These are phyloP conservation scores for Drosophila trapezifrons DNA, from an alignment of 1,140 invertebrate species.

Conservation along the genomic window DNA sequence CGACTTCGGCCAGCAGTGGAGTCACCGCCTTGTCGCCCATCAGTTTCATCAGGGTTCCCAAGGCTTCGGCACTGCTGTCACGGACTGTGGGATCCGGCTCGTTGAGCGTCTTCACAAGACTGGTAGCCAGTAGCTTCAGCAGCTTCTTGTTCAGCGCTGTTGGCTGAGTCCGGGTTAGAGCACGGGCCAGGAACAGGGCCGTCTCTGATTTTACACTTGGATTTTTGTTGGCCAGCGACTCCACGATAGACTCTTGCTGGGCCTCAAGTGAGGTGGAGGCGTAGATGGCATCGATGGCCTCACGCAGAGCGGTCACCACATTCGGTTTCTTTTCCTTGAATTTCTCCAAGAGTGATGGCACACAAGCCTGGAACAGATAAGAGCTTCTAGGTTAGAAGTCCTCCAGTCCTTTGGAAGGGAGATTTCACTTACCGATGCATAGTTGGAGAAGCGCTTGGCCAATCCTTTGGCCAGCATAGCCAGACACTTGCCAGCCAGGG, in stretches of 20 bases:
- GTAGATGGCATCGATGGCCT: constrained; percentile 97
- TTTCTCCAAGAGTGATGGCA: constrained; percentile 95
- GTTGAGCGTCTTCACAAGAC: constrained; percentile 93
- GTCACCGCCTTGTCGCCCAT: constrained; percentile 95
- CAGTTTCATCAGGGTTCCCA: constrained; percentile 97
- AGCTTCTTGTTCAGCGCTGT: constrained; percentile 95
- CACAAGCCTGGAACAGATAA: constrained; percentile 85
- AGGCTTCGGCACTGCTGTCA: constrained; percentile 93
- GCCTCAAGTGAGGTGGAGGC: constrained; percentile 92
- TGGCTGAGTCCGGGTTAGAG: constrained; percentile 92
- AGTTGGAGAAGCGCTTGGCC: constrained; percentile 94
- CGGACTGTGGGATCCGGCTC: constrained; percentile 91
- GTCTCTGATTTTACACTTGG: constrained; percentile 97
- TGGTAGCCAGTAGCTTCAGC: constrained; percentile 92
- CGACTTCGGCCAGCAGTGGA: constrained; percentile 94
- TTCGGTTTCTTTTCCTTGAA: constrained; percentile 99
- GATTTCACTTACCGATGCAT: constrained; percentile 86
- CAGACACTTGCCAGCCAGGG: constrained; percentile 93
- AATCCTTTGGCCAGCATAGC: constrained; percentile 93
- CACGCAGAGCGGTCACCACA: constrained; percentile 93
- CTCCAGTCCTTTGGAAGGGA: too few relatives aligned
- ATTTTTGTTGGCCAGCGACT: constrained; percentile 97
- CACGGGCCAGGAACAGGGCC: constrained; percentile 93
- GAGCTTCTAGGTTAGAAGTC: neutral
- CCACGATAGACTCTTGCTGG: constrained; percentile 93